Base-by-base conservation (phyloP, 2,888 invertebrate genomes). In the Allolobophora icterica region DNA sequence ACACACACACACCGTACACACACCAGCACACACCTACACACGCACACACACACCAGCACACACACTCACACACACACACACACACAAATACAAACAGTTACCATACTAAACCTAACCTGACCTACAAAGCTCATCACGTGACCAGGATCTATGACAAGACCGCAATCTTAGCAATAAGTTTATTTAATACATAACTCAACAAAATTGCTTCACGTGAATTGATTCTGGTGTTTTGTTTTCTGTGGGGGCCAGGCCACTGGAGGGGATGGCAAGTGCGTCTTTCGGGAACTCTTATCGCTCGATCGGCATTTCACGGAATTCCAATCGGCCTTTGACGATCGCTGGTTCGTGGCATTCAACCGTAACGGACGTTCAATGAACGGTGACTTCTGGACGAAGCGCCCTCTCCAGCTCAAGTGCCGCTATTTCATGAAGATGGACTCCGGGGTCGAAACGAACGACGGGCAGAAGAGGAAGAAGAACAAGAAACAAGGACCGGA, bases 301-400 rank as follows among this genome's bases (percentile, higher is more conserved):
- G 87, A 87, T 35, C 35, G 38, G 35, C 87, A 35, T 87, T 87
- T 87, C 34, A 87, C 87, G 87, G 87, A 87, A 87, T 87, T 87
- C 87, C 87, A 87, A 24, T 87, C 87, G 87, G 38, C 87, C 5
- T 87, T 35, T 33, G 87, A 34, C 34, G 34, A 34, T 35, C 87
- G 24, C 24, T 87, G 87, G 87, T 87, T 35, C 87, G 38, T 87
- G 21, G 87, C 87, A 19, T 87, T 87, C 87, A 87, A 87, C 87
- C 34, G 38, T 21, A 34, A 87, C n/a, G 87, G 87, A 35, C 35
- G 87, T 3, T 34, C 87, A 38, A 6, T 87, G 38, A 35, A 87
- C 34, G 87, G 87, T 21, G 38, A 87, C 38, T 34, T 35, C 87
- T 87, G 35, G 87, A 35, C 24, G 87, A 87, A 87, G 38, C 35